phyloP scores from a whole-genome alignment of 2,797 vertebrate species.

The Melanotaenia nigrans region DNA sequence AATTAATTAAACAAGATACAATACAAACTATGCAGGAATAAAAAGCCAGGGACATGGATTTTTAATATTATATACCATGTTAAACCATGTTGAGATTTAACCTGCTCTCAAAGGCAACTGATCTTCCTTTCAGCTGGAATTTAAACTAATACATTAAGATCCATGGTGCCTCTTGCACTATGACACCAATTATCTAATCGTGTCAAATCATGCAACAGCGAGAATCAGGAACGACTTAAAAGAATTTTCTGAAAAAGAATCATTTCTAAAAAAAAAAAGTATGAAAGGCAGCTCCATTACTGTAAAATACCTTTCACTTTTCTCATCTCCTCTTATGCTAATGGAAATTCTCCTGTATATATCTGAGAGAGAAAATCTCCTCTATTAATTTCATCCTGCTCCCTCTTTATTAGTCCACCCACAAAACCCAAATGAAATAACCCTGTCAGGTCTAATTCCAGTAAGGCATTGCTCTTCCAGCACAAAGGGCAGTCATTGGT shows the following conservation, averaged over 20 bases:
- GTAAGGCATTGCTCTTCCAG: conserved; percentile 65
- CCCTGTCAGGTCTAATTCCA: conserved; percentile 75
- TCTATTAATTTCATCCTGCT: conserved; percentile 74
- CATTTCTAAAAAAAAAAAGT: conserved; percentile 20
- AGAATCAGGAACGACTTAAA: conserved; percentile 26
- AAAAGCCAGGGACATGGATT: no score
- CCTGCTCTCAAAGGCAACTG: neutral
- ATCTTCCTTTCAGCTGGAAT: neutral
- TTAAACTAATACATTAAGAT: neutral
- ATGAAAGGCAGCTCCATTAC: conserved; percentile 30
- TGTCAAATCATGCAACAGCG: conserved; percentile 21
- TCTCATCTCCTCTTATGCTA: conserved; percentile 49
- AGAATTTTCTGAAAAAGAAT: conserved; percentile 35
- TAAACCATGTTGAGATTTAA: neutral
- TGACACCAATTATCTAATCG: conserved; percentile 20
- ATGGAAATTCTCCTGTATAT: conserved; percentile 66
- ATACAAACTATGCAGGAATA: no score
- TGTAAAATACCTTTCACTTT: conserved; percentile 37
- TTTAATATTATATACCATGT: neutral
- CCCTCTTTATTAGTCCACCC: conserved; percentile 72
- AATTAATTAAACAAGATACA: neutral
- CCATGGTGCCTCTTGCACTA: conserved; percentile 7
- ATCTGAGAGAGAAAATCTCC: conserved; percentile 60
- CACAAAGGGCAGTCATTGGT: conserved; percentile 57
- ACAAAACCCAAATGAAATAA: conserved; percentile 77